phyloP scores from a whole-genome alignment of 2,888 invertebrate species.

The Heteromyza rotundicornis region DNA sequence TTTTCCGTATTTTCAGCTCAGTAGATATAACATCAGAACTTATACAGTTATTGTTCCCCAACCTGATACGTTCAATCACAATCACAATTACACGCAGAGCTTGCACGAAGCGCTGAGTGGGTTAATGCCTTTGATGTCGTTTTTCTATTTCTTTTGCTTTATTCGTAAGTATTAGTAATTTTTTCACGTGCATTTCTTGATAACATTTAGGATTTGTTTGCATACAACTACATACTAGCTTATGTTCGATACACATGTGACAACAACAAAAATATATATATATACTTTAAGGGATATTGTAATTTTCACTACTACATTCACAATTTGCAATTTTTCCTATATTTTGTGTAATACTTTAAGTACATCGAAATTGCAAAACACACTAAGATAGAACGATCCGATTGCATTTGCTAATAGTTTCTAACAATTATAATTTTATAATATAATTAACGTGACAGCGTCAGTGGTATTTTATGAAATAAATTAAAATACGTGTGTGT shows the following conservation, averaged over 20 bases:
- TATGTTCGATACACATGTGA: neutral
- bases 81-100: neutral
- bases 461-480: neutral
- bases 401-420: too few species aligned
- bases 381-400: too few species aligned
- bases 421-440: constrained; percentile 1
- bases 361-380: too few species aligned
- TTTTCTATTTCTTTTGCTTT: too few species aligned
- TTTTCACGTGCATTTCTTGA: neutral
- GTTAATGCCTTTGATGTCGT: neutral
- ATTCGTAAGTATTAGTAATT: neutral
- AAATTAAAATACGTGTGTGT: constrained; percentile 14
- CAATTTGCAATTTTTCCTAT: constrained; percentile 1
- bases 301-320: neutral
- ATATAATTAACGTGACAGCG: constrained; percentile 4
- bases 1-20: too few species aligned
- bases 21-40: neutral
- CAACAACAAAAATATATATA: constrained; percentile 19
- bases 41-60: constrained; percentile 36
- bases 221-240: neutral
- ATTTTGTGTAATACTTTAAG: constrained; percentile 29
- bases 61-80: constrained; percentile 34
- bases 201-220: neutral
- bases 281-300: too few species aligned
- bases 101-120: neutral